Percentiles rank a stretch among this genome's conserved stretches.
These are phyloP conservation scores for Sinosuthora webbiana DNA, from an alignment of 2,113 vertebrate genomes.

Conservation along the genomic window DNA sequence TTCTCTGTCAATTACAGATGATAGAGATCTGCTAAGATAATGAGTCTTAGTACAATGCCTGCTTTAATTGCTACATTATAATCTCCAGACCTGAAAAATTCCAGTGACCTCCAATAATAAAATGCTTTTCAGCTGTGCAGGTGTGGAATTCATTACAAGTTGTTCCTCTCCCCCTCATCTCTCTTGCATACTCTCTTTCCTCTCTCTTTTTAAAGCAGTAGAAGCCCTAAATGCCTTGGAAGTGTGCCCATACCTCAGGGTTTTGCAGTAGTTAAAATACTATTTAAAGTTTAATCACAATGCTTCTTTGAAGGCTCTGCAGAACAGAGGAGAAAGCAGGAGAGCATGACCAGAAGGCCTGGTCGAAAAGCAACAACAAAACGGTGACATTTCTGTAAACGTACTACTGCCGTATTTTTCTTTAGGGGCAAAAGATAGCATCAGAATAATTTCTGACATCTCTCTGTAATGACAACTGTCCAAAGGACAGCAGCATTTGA, in stretches of 20 bases:
- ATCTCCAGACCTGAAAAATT: conserved; percentile 50
- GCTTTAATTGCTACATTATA: conserved; percentile 65
- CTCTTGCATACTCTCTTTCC: neutral
- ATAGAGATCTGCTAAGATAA: conserved; percentile 52
- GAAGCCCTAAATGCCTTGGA: conserved; percentile 9
- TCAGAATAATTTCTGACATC: neutral
- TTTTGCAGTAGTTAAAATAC: neutral
- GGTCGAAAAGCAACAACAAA: neutral
- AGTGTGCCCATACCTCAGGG: neutral
- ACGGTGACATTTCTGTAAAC: neutral
- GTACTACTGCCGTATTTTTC: neutral
- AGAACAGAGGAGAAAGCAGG: neutral
- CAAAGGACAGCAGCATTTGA: neutral
- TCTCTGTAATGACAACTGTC: neutral
- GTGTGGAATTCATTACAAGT: conserved; percentile 45
- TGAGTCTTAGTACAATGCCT: conserved; percentile 16
- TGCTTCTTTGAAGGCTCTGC: neutral
- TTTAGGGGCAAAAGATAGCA: neutral
- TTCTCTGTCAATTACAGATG: conserved; percentile 50
- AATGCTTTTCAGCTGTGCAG: conserved; percentile 32
- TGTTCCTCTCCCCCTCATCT: neutral
- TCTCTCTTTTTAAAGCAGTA: neutral
- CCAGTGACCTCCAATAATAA: conserved; percentile 6
- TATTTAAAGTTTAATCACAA: neutral
- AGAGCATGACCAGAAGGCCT: neutral